Evolutionary conservation across 2,113 vertebrate genomes (phyloP).

Genomic region (Lamprologus speciosus): DNA sequence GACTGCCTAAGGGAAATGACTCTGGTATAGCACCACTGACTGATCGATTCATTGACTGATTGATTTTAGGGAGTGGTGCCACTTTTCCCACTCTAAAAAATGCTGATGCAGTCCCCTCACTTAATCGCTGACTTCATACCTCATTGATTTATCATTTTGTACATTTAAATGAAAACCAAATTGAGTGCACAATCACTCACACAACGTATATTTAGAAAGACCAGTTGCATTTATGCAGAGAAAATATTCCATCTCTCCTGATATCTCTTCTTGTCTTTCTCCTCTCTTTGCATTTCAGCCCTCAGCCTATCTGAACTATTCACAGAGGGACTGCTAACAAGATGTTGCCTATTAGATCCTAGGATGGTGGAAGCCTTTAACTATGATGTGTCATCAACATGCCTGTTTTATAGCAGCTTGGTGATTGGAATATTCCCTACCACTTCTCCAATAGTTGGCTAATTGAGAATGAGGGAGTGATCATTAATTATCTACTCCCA

Average conservation of each 20-base stretch:
- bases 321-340: conserved; percentile 35
- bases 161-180: conserved; percentile 1
- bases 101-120: conserved; percentile 9
- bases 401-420: conserved; percentile 32
- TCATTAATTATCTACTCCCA: conserved; percentile 45
- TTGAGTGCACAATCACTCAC: neutral
- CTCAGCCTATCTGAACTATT: neutral
- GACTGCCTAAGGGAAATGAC: conserved; percentile 7
- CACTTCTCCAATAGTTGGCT: conserved; percentile 16
- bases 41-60: conserved; percentile 23
- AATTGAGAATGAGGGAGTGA: conserved; percentile 48
- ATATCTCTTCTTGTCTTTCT: neutral
- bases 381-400: conserved; percentile 47
- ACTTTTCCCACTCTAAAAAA: conserved; percentile 8
- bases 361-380: conserved; percentile 36
- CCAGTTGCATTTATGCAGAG: neutral
- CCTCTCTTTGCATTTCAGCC: neutral
- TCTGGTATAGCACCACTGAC: neutral
- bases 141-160: conserved; percentile 11
- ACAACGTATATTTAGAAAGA: neutral
- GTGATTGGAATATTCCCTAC: conserved; percentile 35
- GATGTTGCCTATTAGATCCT: conserved; percentile 37
- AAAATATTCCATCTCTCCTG: neutral
- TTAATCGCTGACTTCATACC: neutral
- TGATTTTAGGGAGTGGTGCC: neutral